These are phyloP conservation scores for Microctonus brassicae DNA, from an alignment of 2,888 invertebrate species.

Conservation along the genomic window DNA sequence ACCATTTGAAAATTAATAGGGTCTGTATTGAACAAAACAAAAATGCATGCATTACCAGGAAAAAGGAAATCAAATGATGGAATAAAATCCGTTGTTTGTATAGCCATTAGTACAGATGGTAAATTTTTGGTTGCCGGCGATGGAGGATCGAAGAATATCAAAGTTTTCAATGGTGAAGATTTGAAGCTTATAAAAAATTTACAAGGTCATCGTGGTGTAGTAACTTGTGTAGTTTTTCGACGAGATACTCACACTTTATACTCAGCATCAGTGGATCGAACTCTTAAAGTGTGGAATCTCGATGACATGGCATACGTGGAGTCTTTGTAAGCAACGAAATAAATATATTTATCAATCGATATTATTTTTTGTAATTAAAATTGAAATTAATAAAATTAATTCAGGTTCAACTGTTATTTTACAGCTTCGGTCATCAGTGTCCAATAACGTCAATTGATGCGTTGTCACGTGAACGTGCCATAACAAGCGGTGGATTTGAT, in stretches of 20 bases:
- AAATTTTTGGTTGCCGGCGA: conserved; percentile 86
- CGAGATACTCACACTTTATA: conserved; percentile 88
- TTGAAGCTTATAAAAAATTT: conserved; percentile 85
- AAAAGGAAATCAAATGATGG: conserved; percentile 57
- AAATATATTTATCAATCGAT: too few species aligned
- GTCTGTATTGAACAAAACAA: conserved; percentile 76
- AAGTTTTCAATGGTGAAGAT: conserved; percentile 86
- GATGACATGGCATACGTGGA: conserved; percentile 97
- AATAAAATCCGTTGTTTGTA: conserved; percentile 58
- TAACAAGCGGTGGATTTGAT: conserved; percentile 93
- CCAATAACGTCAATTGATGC: conserved; percentile 90
- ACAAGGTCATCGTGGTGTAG: conserved; percentile 80
- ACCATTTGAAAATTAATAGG: conserved; percentile 55
- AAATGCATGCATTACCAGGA: conserved; percentile 70
- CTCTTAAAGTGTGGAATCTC: conserved; percentile 94
- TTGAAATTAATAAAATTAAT: neutral
- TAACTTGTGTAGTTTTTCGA: conserved; percentile 87
- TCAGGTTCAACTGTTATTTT: conserved; percentile 27
- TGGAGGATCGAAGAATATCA: conserved; percentile 76
- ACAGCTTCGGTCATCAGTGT: conserved; percentile 88
- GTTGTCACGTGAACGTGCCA: conserved; percentile 84
- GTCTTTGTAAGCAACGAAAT: conserved; percentile 78
- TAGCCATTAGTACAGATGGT: conserved; percentile 75
- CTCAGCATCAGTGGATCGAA: conserved; percentile 82
- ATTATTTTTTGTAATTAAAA: conserved; percentile 13